Base-by-base conservation (phyloP, 1,140 invertebrate genomes). In the Procambarus clarkii region DNA sequence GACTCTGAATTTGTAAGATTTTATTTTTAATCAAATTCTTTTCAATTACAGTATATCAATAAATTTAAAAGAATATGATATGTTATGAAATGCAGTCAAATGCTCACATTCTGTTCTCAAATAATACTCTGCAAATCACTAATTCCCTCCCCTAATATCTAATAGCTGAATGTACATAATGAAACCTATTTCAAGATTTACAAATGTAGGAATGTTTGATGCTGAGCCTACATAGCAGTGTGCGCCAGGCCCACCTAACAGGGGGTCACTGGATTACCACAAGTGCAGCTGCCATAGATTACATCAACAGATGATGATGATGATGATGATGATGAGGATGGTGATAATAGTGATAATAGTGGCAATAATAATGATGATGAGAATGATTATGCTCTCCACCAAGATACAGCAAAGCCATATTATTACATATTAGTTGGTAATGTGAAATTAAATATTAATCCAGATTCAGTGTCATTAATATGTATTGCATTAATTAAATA, bases 101-200 rank as follows among this genome's bases (percentile, higher is more conserved):
- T 80, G 78, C 78, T 80, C 45, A 80, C 50, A 80, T 80, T 54
- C 78, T 54, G 50, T 34, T 80, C 78, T 80, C 78, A 48, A 48
- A 48, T 80, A n/a, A 46, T 80, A 84, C 64, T 60, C 34, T 46
- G 58, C 44, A 69, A 69, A 84, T 46, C 82, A 84, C 54, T 84
- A 69, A 84, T 84, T 84, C 82, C 82, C 82, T 48, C 64, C 82
- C 82, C 82, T 84, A 69, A 46, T 21, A 84, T 84, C 82, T 84
- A 84, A 46, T 84, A 71, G 45, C 54, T 71, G 45, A 69, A 50
- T 54, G 86, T 88, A 80, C 77, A 88, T 88, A 80, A 79, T 79
- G 86, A 80, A 88, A 88, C 86, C 78, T 88, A 88, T 88, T 46
- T 86, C 48, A 80, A 81, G 78, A 88, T 79, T 88, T 88, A 88